Conservation (phyloP, 1,140 invertebrate genomes). For the Drosophila tsacasi region DNA sequence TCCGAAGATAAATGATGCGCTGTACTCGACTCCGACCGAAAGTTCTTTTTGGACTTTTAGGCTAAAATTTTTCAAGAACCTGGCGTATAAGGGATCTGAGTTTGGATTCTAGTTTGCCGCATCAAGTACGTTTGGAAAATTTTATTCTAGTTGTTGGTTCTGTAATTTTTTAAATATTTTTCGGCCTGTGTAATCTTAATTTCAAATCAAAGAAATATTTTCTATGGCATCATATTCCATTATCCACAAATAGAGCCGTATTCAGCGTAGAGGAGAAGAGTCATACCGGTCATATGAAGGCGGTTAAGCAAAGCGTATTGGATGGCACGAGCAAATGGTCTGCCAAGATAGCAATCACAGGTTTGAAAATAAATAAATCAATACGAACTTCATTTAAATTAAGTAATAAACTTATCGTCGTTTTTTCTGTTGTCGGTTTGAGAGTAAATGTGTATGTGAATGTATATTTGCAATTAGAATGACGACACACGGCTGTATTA, state of each 20-base stretch:
- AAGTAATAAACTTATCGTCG: constrained; percentile 32
- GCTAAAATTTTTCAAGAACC: not conserved
- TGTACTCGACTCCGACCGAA: not conserved
- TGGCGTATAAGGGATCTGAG: not conserved
- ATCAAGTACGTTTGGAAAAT: not conserved
- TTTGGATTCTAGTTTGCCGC: not conserved
- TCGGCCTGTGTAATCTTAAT: not conserved
- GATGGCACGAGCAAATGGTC: constrained; percentile 99
- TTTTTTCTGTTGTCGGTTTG: constrained; percentile 47
- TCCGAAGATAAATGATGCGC: not conserved
- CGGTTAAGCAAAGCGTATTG: constrained; percentile 98
- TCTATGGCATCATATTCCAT: constrained; percentile 29
- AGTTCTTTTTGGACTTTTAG: not conserved
- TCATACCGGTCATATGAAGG: constrained; percentile 98
- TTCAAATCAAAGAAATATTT: constrained; percentile 8
- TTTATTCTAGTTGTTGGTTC: not conserved
- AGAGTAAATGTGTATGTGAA: constrained; percentile 49
- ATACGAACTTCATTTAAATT: constrained; percentile 68
- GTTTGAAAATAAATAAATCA: constrained; percentile 88
- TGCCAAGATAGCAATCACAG: constrained; percentile 99
- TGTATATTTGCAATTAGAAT: constrained; percentile 48
- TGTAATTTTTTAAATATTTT: not conserved
- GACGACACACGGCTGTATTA: constrained; percentile 42
- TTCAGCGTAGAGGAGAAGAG: constrained; percentile 97
- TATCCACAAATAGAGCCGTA: constrained; percentile 90